Conservation (phyloP, 2,888 invertebrate species). For the Andrena dorsata region DNA sequence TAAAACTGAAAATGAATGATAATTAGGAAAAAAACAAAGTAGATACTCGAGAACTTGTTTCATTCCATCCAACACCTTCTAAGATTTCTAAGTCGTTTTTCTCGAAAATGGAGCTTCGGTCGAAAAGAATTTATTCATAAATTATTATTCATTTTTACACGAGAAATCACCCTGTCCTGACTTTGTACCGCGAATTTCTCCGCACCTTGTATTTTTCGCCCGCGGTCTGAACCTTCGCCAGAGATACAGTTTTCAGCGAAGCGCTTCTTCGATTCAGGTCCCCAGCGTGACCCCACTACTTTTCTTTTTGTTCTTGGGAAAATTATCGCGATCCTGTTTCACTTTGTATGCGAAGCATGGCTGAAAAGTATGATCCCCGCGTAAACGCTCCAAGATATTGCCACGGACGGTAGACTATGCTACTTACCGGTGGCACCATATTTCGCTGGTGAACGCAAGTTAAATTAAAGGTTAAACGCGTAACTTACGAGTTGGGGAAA, state of each 20-base stretch:
- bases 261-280: slow-evolving; percentile 43
- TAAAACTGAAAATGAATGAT: no score
- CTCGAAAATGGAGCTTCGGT: no score
- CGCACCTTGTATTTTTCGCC: slow-evolving; percentile 2
- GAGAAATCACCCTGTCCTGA: no score
- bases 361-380: slow-evolving; percentile 45
- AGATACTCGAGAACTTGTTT: no score
- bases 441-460: slow-evolving; percentile 28
- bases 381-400: slow-evolving; percentile 47
- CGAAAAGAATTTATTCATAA: no score
- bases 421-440: slow-evolving; percentile 36
- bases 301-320: slow-evolving; percentile 32
- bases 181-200: no score
- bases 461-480: slow-evolving; percentile 37
- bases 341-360: slow-evolving; percentile 32
- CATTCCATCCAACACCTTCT: no score
- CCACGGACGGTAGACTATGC: slow-evolving; percentile 18
- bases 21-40: no score
- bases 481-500: neutral
- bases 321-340: slow-evolving; percentile 57
- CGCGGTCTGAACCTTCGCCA: slow-evolving; percentile 21
- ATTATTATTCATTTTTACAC: no score
- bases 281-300: slow-evolving; percentile 10
- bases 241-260: slow-evolving; percentile 38
- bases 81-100: no score